phyloP scores from a whole-genome alignment of 2,797 vertebrate genomes.

The Anguilla anguilla region DNA sequence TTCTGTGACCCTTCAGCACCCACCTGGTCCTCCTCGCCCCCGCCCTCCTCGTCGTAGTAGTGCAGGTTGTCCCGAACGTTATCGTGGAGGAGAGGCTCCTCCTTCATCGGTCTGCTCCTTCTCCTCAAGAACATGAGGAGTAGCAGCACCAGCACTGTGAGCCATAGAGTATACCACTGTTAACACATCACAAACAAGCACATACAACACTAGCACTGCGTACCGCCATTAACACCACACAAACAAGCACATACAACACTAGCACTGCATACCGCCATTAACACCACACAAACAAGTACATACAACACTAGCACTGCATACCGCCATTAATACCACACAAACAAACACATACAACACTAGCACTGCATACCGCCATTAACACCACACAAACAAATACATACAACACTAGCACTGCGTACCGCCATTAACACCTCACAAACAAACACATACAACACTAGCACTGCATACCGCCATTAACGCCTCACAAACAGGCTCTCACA shows the following conservation, averaged over 20 bases:
- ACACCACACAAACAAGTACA: background rate
- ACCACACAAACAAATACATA: background rate
- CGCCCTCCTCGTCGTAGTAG: constrained; percentile 90
- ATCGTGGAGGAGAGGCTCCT: constrained; percentile 79
- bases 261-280: background rate
- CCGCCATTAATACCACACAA: background rate
- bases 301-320: background rate
- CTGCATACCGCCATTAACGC: background rate
- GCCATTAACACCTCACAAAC: background rate
- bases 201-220: background rate
- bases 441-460: background rate
- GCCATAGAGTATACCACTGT: background rate
- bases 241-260: background rate
- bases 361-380: background rate
- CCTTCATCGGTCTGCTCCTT: constrained; percentile 75
- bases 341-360: background rate
- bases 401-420: background rate
- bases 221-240: background rate
- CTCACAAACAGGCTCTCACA: background rate
- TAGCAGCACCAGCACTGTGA: constrained; percentile 76
- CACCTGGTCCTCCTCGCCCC: constrained; percentile 95
- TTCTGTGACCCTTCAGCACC: background rate
- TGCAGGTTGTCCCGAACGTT: constrained; percentile 89
- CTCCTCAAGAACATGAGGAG: constrained; percentile 77
- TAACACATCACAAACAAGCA: background rate